Base-by-base conservation (phyloP, 2,888 invertebrate genomes). In the Ischnus inquisitorius region DNA sequence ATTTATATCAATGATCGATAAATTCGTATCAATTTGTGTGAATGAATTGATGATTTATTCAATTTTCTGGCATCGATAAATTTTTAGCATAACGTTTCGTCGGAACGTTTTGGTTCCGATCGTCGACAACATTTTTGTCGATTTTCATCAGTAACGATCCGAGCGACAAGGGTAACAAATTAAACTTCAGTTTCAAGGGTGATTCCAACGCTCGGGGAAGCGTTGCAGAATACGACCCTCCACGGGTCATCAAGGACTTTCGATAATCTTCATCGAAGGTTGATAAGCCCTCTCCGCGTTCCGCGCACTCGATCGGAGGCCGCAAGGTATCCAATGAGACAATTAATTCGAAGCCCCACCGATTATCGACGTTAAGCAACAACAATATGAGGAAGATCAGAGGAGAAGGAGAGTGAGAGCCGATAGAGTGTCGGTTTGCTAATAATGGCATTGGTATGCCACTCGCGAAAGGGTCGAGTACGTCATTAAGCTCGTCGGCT, bases 371-470 rank as follows among this genome's bases (percentile, higher is more conserved):
- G 69, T 60, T 79, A 43, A 51, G 19, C 60, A 54, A 65, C 54
- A 48, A 71, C 64, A 65, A 10, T 39, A 46, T 12, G 72, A 46
- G 75, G 67, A 62, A 65, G 28, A 76, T 25, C 75, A 46, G 68
- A 62, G 22, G 41, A 48, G 62, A 25, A 10, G 64, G 57, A 28
- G 51, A 14, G 62, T 12, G 19, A 62, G 22, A 57, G 41, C 2
- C 19, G 67, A 34, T 67, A 57, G 65, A 79, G 69, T 16, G 51
- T 57, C 57, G 68, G 48, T 54, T 78, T 78, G 74, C 74, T 78
- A 81, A 84, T 84, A 84, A 81, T 28, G 78, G 81, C 78, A 78
- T 84, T 78, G 74, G 72, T 78, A 84, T 84, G 84, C 81, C 64
- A 65, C 74, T 78, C 81, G 78, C 74, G 78, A 71, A 81, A 84